Percentiles rank a stretch among this genome's conserved stretches.
phyloP scores from a whole-genome alignment of 2,797 vertebrate species.

The Acipenser ruthenus region DNA sequence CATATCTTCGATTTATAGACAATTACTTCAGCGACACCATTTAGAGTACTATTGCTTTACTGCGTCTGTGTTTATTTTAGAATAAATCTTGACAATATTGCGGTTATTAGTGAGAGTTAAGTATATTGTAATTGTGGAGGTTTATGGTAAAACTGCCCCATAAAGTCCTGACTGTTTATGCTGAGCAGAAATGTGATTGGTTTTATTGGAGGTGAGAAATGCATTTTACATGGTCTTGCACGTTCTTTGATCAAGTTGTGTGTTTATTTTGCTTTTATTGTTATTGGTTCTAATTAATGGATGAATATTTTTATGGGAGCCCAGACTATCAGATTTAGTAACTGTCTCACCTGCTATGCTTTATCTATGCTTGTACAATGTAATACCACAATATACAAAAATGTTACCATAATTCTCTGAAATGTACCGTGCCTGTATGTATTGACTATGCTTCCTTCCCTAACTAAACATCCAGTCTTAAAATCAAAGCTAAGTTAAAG shows the following conservation, averaged over 20 bases:
- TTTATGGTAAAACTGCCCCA: conserved; percentile 66
- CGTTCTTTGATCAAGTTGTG: conserved; percentile 2
- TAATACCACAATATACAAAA: too few species aligned
- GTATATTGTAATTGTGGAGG: conserved; percentile 59
- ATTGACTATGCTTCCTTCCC: conserved; percentile 16
- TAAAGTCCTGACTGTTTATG: conserved; percentile 54
- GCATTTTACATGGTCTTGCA: neutral
- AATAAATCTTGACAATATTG: conserved; percentile 52
- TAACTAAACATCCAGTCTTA: neutral
- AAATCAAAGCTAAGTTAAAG: too few species aligned
- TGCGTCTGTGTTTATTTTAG: conserved; percentile 56
- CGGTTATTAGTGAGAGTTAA: conserved; percentile 55
- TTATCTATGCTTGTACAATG: too few species aligned
- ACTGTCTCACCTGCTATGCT: too few species aligned
- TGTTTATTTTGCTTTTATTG: conserved; percentile 30
- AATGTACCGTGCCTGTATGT: conserved; percentile 1
- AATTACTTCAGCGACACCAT: conserved; percentile 9
- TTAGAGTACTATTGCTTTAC: conserved; percentile 50
- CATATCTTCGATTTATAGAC: too few species aligned
- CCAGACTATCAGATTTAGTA: too few species aligned
- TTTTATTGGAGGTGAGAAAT: conserved; percentile 36
- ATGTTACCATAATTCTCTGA: too few species aligned
- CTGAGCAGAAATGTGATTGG: conserved; percentile 19
- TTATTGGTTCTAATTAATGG: conserved; percentile 37
- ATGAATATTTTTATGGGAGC: too few species aligned